A percentile compares a stretch with the other conserved stretches of the same genome.
These are phyloP conservation scores for Clinocottus analis DNA, from an alignment of 2,113 vertebrate species.

Conservation along the genomic window DNA sequence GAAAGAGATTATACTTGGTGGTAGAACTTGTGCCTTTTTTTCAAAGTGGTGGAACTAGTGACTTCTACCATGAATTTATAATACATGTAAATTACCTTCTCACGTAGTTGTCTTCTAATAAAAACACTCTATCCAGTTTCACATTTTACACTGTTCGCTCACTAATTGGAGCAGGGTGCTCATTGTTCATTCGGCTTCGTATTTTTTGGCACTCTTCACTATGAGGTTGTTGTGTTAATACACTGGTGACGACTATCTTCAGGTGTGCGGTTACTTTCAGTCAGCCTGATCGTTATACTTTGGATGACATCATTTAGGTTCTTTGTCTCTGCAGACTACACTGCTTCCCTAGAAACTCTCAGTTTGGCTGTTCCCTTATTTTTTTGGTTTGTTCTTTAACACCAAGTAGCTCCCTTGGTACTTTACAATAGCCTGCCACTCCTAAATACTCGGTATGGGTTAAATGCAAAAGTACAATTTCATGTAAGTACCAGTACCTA, in stretches of 20 bases:
- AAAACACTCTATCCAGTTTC: background rate
- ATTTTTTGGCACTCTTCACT: background rate
- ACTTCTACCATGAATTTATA: background rate
- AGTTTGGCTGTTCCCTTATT: background rate
- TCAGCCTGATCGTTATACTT: background rate
- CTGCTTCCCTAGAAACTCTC: background rate
- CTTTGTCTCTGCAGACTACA: background rate
- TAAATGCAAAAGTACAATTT: too few relatives aligned
- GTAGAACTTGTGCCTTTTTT: background rate
- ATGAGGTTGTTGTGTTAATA: background rate
- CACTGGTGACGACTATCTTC: background rate
- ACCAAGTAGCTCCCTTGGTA: too few relatives aligned
- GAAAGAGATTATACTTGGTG: background rate
- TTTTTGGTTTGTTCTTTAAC: too few relatives aligned
- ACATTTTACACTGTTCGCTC: background rate
- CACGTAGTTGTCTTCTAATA: background rate
- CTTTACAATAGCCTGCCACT: too few relatives aligned
- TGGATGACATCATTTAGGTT: background rate
- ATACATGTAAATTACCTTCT: background rate
- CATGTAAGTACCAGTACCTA: too few relatives aligned
- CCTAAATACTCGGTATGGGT: too few relatives aligned
- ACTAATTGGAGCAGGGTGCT: background rate
- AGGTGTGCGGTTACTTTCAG: background rate
- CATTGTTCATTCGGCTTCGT: background rate
- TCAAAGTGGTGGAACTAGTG: too few relatives aligned